These are phyloP conservation scores for Actinia tenebrosa DNA, from an alignment of 64 coral and sea anemone species.

Conservation along the genomic window DNA sequence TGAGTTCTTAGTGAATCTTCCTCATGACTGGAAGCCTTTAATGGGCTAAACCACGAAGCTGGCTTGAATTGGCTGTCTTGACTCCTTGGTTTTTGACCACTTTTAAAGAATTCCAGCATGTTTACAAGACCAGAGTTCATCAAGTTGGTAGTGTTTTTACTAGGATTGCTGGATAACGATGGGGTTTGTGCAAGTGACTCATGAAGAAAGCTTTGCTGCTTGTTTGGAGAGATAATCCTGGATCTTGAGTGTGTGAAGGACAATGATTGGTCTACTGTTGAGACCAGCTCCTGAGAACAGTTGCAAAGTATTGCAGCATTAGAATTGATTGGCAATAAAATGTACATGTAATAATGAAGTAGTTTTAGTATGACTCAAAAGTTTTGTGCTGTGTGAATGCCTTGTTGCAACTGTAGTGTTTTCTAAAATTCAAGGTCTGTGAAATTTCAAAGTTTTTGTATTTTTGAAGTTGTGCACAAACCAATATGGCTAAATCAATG, in stretches of 20 bases:
- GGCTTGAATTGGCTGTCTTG: neutral
- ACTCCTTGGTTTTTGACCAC: neutral
- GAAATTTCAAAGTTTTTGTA: too few relatives aligned
- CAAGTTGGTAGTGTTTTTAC: neutral
- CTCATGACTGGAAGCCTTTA: neutral
- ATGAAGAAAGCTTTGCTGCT: neutral
- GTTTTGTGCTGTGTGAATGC: too few relatives aligned
- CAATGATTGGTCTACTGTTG: neutral
- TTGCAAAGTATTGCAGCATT: neutral
- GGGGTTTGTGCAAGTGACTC: neutral
- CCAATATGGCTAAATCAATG: too few relatives aligned
- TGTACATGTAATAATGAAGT: too few relatives aligned
- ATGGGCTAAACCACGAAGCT: conserved; percentile 18
- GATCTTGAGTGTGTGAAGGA: neutral
- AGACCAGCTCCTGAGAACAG: conserved; percentile 26
- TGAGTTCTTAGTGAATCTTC: conserved; percentile 28
- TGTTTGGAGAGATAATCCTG: neutral
- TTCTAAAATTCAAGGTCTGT: too few relatives aligned
- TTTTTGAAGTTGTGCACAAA: too few relatives aligned
- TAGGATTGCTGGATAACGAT: neutral
- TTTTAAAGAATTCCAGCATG: conserved; percentile 26
- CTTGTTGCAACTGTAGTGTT: too few relatives aligned
- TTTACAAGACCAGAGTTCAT: conserved; percentile 34
- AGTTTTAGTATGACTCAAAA: too few relatives aligned
- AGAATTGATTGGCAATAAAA: too few relatives aligned